Evolutionary conservation across 2,888 invertebrate genomes (phyloP).

Genomic region (Salpingus planirostris): DNA sequence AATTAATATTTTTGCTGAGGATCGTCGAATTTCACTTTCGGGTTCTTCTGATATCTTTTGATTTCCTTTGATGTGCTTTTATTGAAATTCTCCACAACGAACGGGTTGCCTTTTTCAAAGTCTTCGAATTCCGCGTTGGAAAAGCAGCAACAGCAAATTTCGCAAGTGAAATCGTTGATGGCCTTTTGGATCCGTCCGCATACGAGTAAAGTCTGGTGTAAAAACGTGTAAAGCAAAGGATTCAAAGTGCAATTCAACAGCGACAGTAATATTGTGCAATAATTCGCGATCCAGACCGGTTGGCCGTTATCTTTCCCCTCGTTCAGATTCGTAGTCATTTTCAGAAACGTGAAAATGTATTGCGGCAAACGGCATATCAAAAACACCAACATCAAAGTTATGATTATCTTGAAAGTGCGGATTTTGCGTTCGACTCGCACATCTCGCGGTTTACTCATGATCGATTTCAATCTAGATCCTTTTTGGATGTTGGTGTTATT

Average conservation of each 20-base stretch:
- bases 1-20: no score
- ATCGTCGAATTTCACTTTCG: conserved; percentile 8
- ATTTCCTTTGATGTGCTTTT: no score
- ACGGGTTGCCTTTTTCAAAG: conserved; percentile 32
- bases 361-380: conserved; percentile 44
- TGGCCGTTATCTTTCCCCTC: conserved; percentile 11
- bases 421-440: conserved; percentile 41
- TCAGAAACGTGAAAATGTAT: conserved; percentile 46
- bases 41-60: conserved; percentile 1
- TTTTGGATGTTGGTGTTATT: conserved; percentile 13
- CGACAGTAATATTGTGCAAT: conserved; percentile 45
- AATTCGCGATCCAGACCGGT: conserved; percentile 42
- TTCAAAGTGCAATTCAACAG: conserved; percentile 48
- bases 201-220: conserved; percentile 43
- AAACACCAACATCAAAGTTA: conserved; percentile 48
- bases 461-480: conserved; percentile 9
- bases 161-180: conserved; percentile 30
- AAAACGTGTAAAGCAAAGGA: conserved; percentile 52
- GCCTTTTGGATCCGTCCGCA: conserved; percentile 19
- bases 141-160: conserved; percentile 36
- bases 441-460: conserved; percentile 21
- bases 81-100: conserved; percentile 15
- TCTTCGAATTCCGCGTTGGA: conserved; percentile 37
- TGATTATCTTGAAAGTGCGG: conserved; percentile 49
- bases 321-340: conserved; percentile 32